Percentiles rank a stretch among this genome's conserved stretches.
Evolutionary conservation across 2,888 invertebrate genomes (phyloP).

Genomic region (Phaonia tiefii): DNA sequence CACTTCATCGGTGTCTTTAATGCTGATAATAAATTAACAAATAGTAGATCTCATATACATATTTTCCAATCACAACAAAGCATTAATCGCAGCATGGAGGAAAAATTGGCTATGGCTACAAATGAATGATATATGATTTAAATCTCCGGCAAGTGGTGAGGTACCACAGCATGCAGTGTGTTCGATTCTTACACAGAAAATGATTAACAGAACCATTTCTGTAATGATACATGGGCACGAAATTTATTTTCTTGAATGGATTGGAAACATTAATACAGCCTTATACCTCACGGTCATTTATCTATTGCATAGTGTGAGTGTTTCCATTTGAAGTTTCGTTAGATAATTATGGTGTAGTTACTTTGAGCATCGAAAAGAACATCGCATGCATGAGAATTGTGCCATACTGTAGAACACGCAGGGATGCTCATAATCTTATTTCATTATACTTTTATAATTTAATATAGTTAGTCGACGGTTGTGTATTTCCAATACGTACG

Average conservation of each 20-base stretch:
- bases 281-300: not conserved
- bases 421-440: conserved; percentile 17
- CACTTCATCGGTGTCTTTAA: conserved; percentile 10
- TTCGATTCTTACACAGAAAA: conserved; percentile 7
- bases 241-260: conserved; percentile 24
- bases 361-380: not conserved
- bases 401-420: conserved; percentile 13
- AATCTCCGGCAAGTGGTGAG: not conserved
- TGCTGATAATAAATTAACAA: conserved; percentile 3
- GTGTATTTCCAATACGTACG: too few species aligned
- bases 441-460: conserved; percentile 22
- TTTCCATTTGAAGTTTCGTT: conserved; percentile 1
- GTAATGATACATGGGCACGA: conserved; percentile 28
- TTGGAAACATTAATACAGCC: not conserved
- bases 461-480: not conserved
- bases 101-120: conserved; percentile 5
- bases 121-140: conserved; percentile 32
- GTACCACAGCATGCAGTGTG: not conserved
- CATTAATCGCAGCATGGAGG: not conserved
- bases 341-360: not conserved
- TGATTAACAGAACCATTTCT: conserved; percentile 4
- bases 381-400: conserved; percentile 19
- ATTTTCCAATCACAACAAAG: not conserved
- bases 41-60: not conserved
- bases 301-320: not conserved